Evolutionary conservation across 2,888 invertebrate species (phyloP), one percentile per base, ranked within the genome.

Genomic region (Melieria omissa): DNA sequence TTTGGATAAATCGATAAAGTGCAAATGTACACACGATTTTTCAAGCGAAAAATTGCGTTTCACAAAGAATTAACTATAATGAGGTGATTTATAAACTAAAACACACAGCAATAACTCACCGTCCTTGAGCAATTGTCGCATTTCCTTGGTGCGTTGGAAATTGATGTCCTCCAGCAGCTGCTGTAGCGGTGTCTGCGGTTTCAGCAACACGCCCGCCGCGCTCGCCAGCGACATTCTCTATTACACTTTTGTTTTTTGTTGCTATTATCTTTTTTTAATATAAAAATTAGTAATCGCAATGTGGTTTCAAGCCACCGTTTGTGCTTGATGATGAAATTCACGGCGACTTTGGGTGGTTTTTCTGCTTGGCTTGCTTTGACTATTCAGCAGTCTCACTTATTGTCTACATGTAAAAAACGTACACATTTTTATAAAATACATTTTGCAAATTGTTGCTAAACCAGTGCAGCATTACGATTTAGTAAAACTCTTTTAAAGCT

Each of bases 91-190:
- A 49, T 41, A 10, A 54, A 57, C 9, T 61, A 14, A 61, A 69
- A 41, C 55, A 62, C 12, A 70, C 55, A 57, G n/a, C 29, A 41
- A 14, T 6, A 66, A 80, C 85, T 83, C 85, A 95, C 95, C 95
- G 89, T 95, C 95, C 88, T 95, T 95, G 81, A 95, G 89, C 79
- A 95, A 88, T 86, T 95, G 95, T 63, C 95, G 89, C 92, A 95
- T 94, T 88, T 96, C 96, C 87, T 96, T 96, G 67, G 95, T 95
- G 77, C 96, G 90, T 86, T 96, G 96, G 82, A 96, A 96, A 87
- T 95, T 95, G 78, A 96, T 96, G 87, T 96, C 96, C 84, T 96
- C 95, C 73, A 96, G 88, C 71, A 96, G 89, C 83, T 95, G 95
- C 84, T 96, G 95, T 79, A 96, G 88, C 86, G 93, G 92, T 46